Conservation (phyloP, 2,888 invertebrate species). For the Morinoia aosen region DNA sequence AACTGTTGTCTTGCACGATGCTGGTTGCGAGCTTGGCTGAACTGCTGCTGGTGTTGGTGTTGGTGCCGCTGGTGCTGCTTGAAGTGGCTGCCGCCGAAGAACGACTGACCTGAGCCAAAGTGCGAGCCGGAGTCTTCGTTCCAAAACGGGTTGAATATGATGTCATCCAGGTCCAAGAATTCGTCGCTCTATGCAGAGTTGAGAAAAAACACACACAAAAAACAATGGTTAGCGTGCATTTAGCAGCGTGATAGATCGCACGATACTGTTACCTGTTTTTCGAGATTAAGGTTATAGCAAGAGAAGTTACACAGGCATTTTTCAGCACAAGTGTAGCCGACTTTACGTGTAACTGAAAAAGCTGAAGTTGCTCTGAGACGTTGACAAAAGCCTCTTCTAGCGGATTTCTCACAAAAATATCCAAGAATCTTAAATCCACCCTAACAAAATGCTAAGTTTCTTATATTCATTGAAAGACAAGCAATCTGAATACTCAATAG, state of each 20-base stretch:
- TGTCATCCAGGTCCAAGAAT: constrained; percentile 38
- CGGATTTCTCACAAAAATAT: not conserved
- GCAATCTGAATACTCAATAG: no score
- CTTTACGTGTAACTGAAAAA: not conserved
- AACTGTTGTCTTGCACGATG: not conserved
- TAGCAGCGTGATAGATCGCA: not conserved
- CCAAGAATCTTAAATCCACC: not conserved
- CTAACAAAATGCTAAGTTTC: no score
- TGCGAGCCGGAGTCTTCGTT: not conserved
- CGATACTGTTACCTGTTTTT: not conserved
- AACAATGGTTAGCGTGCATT: not conserved
- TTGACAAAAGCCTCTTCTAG: not conserved
- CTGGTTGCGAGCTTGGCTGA: not conserved
- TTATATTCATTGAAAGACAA: no score
- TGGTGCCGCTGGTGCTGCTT: constrained; percentile 49
- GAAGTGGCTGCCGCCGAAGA: constrained; percentile 47
- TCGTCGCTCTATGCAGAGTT: not conserved
- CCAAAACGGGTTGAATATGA: constrained; percentile 41
- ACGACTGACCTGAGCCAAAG: constrained; percentile 23
- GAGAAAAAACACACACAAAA: not conserved
- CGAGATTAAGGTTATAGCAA: no score
- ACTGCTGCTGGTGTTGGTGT: not conserved
- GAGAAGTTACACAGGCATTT: not conserved
- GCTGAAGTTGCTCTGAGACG: not conserved
- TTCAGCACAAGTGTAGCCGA: not conserved